A percentile compares a stretch with the other conserved stretches of the same genome.
Evolutionary conservation across 2,888 invertebrate species (phyloP).

Genomic region (Drosophila niveifrons): DNA sequence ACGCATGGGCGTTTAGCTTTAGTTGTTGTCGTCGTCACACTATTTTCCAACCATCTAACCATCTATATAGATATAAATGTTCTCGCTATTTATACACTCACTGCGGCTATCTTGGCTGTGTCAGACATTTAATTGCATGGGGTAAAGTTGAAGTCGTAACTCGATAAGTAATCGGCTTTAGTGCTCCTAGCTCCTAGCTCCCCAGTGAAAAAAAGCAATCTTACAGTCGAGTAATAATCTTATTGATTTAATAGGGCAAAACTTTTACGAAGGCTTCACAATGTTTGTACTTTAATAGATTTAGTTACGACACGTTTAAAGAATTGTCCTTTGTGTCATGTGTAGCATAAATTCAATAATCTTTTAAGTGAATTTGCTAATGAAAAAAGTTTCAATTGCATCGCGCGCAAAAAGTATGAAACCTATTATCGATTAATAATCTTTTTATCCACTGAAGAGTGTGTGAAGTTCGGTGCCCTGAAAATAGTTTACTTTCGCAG

Average conservation of each 20-base stretch:
- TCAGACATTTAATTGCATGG: not conserved
- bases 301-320: not conserved
- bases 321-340: not conserved
- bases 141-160: constrained; percentile 6
- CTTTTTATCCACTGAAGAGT: constrained; percentile 17
- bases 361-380: not conserved
- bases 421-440: not conserved
- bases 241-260: not conserved
- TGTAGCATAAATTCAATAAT: too few relatives aligned
- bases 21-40: constrained; percentile 25
- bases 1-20: constrained; percentile 26
- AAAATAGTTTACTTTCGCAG: constrained; percentile 16
- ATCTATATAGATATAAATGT: constrained; percentile 22
- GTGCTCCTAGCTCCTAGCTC: not conserved
- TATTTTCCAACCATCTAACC: constrained; percentile 17
- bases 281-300: not conserved
- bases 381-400: not conserved
- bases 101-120: not conserved
- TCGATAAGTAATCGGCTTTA: not conserved
- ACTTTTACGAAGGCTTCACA: not conserved
- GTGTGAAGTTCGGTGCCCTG: not conserved
- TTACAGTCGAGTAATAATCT: not conserved
- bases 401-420: not conserved
- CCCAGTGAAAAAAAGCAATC: not conserved
- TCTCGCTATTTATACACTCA: constrained; percentile 18